phyloP scores from a whole-genome alignment of 23 tunicate genomes.

The Styela plicata region DNA sequence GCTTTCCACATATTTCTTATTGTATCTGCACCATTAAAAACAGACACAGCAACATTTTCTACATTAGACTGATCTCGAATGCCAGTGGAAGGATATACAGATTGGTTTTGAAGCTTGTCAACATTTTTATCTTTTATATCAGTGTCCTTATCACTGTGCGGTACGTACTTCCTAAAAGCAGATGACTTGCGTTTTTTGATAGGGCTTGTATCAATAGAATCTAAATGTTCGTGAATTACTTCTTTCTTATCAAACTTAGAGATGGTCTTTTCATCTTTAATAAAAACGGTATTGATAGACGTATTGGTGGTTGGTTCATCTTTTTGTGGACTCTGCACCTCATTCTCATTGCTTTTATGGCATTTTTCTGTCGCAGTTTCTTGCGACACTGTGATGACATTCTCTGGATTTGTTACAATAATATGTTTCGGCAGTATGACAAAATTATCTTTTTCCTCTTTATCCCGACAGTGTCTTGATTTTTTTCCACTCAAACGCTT shows the following conservation, averaged over 20 bases:
- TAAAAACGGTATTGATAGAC: not conserved
- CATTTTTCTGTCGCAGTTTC: not conserved
- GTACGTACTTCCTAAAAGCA: not conserved
- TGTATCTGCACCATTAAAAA: not conserved
- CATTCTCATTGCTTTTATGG: no score
- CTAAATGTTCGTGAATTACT: constrained; percentile 15
- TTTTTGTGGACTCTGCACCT: not conserved
- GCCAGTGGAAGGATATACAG: not conserved
- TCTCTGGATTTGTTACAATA: not conserved
- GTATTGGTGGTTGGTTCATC: not conserved
- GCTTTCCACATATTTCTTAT: not conserved
- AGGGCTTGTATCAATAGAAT: not conserved
- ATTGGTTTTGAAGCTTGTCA: not conserved
- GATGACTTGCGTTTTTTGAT: not conserved
- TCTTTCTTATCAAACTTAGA: constrained; percentile 4
- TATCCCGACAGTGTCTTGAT: not conserved
- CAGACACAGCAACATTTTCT: not conserved
- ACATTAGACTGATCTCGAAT: not conserved
- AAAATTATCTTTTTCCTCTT: not conserved
- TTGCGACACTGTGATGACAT: not conserved
- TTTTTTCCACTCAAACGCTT: constrained; percentile 10
- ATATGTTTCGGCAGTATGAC: not conserved
- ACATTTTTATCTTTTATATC: not conserved
- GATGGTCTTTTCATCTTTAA: not conserved
- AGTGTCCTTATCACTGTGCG: not conserved